Percentiles rank a stretch among this genome's conserved stretches.
Conservation (phyloP, 2,888 invertebrate genomes). For the Sinelater perroti region DNA sequence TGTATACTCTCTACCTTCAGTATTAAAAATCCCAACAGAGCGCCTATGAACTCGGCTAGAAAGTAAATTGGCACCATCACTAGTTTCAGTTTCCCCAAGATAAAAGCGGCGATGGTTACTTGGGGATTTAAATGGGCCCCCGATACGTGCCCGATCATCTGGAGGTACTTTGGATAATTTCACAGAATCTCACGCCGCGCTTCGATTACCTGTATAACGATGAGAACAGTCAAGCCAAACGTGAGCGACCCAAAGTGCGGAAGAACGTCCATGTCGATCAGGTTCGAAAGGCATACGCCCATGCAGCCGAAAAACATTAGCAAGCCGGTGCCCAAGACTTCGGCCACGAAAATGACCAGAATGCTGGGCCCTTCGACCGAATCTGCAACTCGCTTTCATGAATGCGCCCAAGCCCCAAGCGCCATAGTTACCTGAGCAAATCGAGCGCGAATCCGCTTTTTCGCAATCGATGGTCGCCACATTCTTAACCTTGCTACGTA, state of each 20-base stretch:
- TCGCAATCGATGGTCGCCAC: too few species aligned
- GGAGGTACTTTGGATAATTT: not conserved
- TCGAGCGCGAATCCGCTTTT: too few species aligned
- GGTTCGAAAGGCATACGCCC: slow-evolving; percentile 66
- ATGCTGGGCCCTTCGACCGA: too few species aligned
- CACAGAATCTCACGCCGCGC: not conserved
- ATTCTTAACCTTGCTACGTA: too few species aligned
- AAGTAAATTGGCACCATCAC: slow-evolving; percentile 67
- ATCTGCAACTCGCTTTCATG: too few species aligned
- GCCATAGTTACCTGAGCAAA: too few species aligned
- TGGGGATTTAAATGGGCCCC: slow-evolving; percentile 82
- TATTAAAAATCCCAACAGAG: slow-evolving; percentile 73
- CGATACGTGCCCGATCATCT: slow-evolving; percentile 73
- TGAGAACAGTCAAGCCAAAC: slow-evolving; percentile 75
- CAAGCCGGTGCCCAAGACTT: slow-evolving; percentile 74
- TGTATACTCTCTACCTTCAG: slow-evolving; percentile 62
- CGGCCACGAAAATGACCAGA: slow-evolving; percentile 57
- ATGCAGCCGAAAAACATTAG: slow-evolving; percentile 81
- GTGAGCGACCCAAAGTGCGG: slow-evolving; percentile 65
- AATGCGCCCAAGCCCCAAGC: too few species aligned
- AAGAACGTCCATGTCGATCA: slow-evolving; percentile 55
- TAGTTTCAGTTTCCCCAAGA: slow-evolving; percentile 66
- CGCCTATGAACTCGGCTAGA: slow-evolving; percentile 73
- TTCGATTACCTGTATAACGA: slow-evolving; percentile 69
- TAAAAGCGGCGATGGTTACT: slow-evolving; percentile 72